These are phyloP conservation scores for Plebejus melissa DNA, from an alignment of 2,888 invertebrate genomes.

Conservation along the genomic window DNA sequence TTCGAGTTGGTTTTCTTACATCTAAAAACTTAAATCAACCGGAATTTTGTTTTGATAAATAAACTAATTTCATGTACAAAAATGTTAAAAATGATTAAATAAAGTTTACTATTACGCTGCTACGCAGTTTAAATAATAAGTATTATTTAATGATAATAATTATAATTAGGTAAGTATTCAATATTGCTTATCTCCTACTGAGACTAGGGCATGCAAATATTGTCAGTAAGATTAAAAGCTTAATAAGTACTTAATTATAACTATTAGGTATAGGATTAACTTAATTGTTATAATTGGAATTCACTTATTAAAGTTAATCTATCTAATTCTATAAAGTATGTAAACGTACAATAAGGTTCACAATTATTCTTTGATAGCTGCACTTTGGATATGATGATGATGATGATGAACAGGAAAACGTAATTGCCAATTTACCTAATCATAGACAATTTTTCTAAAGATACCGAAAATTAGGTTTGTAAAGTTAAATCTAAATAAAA, in stretches of 20 bases:
- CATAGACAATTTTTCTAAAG: neutral
- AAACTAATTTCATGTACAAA: neutral
- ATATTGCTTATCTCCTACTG: neutral
- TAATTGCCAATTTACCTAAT: no score
- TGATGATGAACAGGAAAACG: neutral
- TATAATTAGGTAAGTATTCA: neutral
- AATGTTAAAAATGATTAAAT: neutral
- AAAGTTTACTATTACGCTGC: neutral
- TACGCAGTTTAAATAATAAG: neutral
- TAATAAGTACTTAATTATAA: neutral
- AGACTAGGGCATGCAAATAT: neutral
- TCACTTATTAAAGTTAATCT: neutral
- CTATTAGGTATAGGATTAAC: no score
- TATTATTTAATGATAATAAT: neutral
- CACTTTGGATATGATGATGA: neutral
- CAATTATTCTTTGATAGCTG: no score
- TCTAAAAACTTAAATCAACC: neutral
- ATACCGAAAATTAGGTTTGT: neutral
- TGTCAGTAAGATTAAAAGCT: slow-evolving; percentile 7
- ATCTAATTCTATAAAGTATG: no score
- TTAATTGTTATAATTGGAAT: neutral
- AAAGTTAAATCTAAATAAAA: neutral
- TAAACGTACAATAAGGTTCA: no score
- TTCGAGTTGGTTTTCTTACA: neutral
- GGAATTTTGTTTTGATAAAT: neutral